phyloP scores from a whole-genome alignment of 2,888 invertebrate genomes.

The Atherix ibis region DNA sequence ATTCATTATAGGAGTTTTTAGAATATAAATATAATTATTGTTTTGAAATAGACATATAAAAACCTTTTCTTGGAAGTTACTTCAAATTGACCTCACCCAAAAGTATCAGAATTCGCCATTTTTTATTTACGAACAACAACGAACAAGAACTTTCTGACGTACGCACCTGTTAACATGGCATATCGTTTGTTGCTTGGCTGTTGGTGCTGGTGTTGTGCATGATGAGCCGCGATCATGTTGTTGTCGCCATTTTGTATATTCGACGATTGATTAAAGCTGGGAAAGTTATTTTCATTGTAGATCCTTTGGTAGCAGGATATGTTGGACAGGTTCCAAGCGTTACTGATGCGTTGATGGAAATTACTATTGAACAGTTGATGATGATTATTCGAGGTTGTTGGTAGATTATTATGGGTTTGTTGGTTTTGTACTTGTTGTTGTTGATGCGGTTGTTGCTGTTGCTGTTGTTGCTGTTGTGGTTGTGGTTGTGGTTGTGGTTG shows the following conservation, averaged over 20 bases:
- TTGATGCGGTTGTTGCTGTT: constrained; percentile 5
- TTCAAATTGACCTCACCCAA: too few species aligned
- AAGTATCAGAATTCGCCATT: too few species aligned
- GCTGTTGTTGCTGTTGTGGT: constrained; percentile 8
- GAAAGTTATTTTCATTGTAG: constrained; percentile 25
- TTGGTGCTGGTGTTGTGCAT: constrained; percentile 11
- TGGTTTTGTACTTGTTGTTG: constrained; percentile 15
- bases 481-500: constrained; percentile 8
- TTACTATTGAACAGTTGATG: constrained; percentile 27
- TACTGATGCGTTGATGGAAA: constrained; percentile 31
- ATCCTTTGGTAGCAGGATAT: constrained; percentile 27
- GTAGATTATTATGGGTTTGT: constrained; percentile 16
- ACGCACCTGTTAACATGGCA: constrained; percentile 10
- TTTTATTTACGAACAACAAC: too few species aligned
- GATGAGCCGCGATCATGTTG: background rate
- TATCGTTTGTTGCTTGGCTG: constrained; percentile 12
- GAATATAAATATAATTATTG: too few species aligned
- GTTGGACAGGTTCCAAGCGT: constrained; percentile 29
- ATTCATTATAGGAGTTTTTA: too few species aligned
- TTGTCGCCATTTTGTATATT: constrained; percentile 9
- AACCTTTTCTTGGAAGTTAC: too few species aligned
- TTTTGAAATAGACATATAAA: too few species aligned
- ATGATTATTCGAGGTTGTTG: constrained; percentile 16
- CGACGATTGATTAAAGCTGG: constrained; percentile 19
- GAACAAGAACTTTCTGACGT: too few species aligned